These are phyloP conservation scores for Melitaea cinxia DNA, from an alignment of 1,140 invertebrate genomes.

Conservation along the genomic window DNA sequence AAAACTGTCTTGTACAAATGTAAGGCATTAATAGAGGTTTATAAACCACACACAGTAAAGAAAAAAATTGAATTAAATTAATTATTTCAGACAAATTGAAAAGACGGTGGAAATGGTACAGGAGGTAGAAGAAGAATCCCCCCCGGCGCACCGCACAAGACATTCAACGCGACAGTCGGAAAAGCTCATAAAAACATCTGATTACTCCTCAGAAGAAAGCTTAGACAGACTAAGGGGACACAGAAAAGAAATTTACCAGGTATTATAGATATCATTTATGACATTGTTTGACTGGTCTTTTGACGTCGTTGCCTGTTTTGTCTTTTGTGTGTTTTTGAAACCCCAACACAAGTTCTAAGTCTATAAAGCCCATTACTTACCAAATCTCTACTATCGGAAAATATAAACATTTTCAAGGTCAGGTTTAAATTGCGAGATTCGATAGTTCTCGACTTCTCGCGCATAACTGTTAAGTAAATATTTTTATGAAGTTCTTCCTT, in stretches of 20 bases:
- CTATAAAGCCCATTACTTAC: no score
- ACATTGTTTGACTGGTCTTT: background rate
- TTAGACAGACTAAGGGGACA: slow-evolving; percentile 55
- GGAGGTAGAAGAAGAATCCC: slow-evolving; percentile 47
- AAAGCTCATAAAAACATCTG: slow-evolving; percentile 73
- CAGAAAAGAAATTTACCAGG: slow-evolving; percentile 67
- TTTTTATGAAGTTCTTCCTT: no score
- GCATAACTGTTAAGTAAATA: no score
- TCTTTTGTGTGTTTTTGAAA: no score
- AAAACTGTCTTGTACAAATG: no score
- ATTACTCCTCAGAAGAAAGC: slow-evolving; percentile 82
- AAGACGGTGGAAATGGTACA: slow-evolving; percentile 48
- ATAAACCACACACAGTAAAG: background rate
- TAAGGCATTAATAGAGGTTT: no score
- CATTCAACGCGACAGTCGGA: slow-evolving; percentile 44
- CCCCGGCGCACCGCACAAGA: slow-evolving; percentile 47
- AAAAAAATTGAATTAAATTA: background rate
- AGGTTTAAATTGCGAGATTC: no score
- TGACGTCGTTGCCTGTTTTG: background rate
- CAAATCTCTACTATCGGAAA: no score
- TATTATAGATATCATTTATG: slow-evolving; percentile 26
- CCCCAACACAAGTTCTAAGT: no score
- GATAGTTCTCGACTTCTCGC: no score
- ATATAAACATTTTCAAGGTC: no score
- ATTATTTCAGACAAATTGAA: slow-evolving; percentile 54